Base-by-base conservation (phyloP, 2,113 vertebrate genomes). In the Malurus cyaneus region DNA sequence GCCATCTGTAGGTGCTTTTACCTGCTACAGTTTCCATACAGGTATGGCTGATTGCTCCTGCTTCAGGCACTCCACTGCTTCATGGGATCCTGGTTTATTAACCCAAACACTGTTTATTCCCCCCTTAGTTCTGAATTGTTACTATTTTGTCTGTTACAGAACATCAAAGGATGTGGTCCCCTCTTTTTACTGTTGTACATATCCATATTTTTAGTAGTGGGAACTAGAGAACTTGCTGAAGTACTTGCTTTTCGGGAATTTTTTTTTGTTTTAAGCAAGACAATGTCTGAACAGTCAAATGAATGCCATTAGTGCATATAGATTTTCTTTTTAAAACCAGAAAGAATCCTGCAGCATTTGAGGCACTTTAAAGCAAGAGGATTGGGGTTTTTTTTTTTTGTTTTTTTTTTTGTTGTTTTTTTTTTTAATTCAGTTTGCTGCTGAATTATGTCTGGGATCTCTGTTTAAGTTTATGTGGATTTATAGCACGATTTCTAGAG, bases 401-500 rank as follows among this genome's bases (percentile, higher is more conserved):
- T 46, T n/a, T 31, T 65, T 78, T 46, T 2, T 4, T 3, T 1
- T 0, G 17, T 46, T n/a, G 3, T 1, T 0, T 20, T 46, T n/a
- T 31, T 65, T 78, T 46, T 2, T 4, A 66, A 74, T 50, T 71
- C 57, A 34, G 8, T 70, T 66, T 88, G 21, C 59, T 64, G 26
- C 65, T 86, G 24, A 81, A 87, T 46, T 20, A 32, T 32, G 14
- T 61, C 80, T 85, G 34, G 46, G 32, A 54, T 24, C 44, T 87
- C 59, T 66, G 16, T 72, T 42, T 59, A 92, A 87, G 54, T 57
- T 66, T 77, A 32, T 34, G 31, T 72, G 13, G 70, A 81, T 87
- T 91, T 73, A 66, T 24, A 88, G 16, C 21, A 62, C 11, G 32
- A 26, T 19, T 81, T 91, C 80, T 93, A 80, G 86, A 93, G 62